phyloP scores from a whole-genome alignment of 2,797 vertebrate genomes.

The Darevskia mixta region DNA sequence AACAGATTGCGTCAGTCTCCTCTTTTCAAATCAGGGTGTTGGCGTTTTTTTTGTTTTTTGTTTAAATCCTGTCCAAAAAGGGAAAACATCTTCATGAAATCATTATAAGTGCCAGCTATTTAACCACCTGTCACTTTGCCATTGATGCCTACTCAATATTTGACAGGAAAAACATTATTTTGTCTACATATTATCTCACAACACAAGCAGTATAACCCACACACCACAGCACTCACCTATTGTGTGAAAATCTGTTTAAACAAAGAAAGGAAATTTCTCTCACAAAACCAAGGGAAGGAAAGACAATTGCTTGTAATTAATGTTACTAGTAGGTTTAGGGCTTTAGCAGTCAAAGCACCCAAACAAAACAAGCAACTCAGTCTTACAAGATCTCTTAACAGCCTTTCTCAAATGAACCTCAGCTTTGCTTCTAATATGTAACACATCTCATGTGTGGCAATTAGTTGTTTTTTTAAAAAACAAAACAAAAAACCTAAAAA shows the following conservation, averaged over 20 bases:
- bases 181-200: conserved; percentile 69
- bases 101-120: conserved; percentile 77
- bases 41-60: conserved; percentile 62
- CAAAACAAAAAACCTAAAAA: background rate
- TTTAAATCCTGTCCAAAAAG: conserved; percentile 60
- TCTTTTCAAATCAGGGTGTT: conserved; percentile 70
- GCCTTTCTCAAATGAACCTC: background rate
- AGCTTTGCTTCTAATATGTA: background rate
- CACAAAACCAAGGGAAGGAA: conserved; percentile 52
- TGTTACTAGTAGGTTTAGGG: conserved; percentile 65
- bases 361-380: conserved; percentile 54
- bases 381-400: background rate
- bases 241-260: conserved; percentile 71
- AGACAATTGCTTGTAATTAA: conserved; percentile 69
- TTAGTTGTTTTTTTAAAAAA: background rate
- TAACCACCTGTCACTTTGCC: conserved; percentile 76
- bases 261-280: conserved; percentile 66
- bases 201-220: conserved; percentile 63
- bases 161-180: conserved; percentile 79
- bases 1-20: conserved; percentile 75
- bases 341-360: conserved; percentile 47
- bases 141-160: conserved; percentile 74
- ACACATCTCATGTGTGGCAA: background rate
- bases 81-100: conserved; percentile 75
- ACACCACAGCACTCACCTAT: conserved; percentile 69